Base-by-base conservation (phyloP, 2,113 vertebrate species). In the Oryzias curvinotus region DNA sequence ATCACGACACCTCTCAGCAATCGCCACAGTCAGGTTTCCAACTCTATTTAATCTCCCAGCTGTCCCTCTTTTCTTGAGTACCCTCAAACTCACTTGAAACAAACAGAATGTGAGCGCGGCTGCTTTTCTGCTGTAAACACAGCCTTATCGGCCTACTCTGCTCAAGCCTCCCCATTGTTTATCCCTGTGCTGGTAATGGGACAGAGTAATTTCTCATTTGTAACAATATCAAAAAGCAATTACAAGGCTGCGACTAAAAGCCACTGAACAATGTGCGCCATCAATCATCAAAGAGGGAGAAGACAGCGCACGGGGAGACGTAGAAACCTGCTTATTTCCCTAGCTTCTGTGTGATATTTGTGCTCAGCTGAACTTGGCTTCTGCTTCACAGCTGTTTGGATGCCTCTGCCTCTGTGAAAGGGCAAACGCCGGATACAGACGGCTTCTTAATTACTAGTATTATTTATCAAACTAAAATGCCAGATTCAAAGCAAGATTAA, bases 171-270 rank as follows among this genome's bases (percentile, higher is more conserved):
- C 62, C 72, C 60, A 63, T 80, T 90, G 91, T 91, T 91, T 86
- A 86, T 90, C 83, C 73, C 70, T 2, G 67, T 23, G 25, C 77
- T 61, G 71, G 85, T 90, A 89, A 91, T 90, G 81, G 85, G 77
- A 78, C 76, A 71, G 69, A 85, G 85, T 85, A 77, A 90, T 89
- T 91, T 87, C 85, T 90, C 87, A 91, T 90, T 91, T 89, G 88
- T 89, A 87, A 85, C 81, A 88, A 88, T 86, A 90, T 91, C 85
- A 90, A 91, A 90, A 90, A 87, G 82, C 88, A 91, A 92, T 90
- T 90, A 90, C 82, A 85, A 81, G 75, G 63, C 58, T 73, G 68
- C 77, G 82, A 89, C 87, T 90, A 88, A 90, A 87, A 92, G 86
- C 80, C 76, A 80, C 68, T 66, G 83, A 89, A 91, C 87, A 91